phyloP scores from a whole-genome alignment of 2,888 invertebrate genomes.

The Drosophila emarginata region DNA sequence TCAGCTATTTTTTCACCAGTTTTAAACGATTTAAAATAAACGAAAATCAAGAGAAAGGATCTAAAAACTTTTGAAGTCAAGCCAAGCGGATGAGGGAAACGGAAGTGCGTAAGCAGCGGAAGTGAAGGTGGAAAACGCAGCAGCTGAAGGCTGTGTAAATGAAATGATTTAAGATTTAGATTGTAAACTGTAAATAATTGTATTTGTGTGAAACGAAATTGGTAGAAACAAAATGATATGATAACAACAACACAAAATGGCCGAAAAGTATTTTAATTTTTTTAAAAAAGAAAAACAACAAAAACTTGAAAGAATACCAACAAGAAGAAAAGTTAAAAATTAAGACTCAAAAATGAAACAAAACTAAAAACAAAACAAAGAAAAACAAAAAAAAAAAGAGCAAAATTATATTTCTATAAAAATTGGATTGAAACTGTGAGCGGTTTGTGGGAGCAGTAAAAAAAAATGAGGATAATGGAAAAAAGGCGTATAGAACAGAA shows the following conservation, averaged over 20 bases:
- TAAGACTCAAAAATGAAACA: slow-evolving; percentile 37
- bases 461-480: background rate
- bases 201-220: slow-evolving; percentile 12
- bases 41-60: slow-evolving; percentile 13
- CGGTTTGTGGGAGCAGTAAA: slow-evolving; percentile 32
- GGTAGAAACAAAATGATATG: background rate
- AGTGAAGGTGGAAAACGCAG: slow-evolving; percentile 5
- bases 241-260: slow-evolving; percentile 16
- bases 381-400: slow-evolving; percentile 28
- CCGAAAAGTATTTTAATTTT: slow-evolving; percentile 62
- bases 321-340: background rate
- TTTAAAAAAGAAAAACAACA: slow-evolving; percentile 38
- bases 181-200: slow-evolving; percentile 33
- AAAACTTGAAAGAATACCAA: slow-evolving; percentile 6
- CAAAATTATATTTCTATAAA: slow-evolving; percentile 71
- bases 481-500: background rate
- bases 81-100: slow-evolving; percentile 2
- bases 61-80: slow-evolving; percentile 20
- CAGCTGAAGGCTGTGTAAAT: slow-evolving; percentile 23
- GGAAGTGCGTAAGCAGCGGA: background rate
- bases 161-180: slow-evolving; percentile 32
- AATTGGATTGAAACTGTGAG: slow-evolving; percentile 26
- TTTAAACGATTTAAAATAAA: slow-evolving; percentile 53
- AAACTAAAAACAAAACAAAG: slow-evolving; percentile 4
- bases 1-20: slow-evolving; percentile 76